Evolutionary conservation across 30 jellyfish, hydroid and myxozoan species (phyloP).

Genomic region (Rhopilema esculentum): DNA sequence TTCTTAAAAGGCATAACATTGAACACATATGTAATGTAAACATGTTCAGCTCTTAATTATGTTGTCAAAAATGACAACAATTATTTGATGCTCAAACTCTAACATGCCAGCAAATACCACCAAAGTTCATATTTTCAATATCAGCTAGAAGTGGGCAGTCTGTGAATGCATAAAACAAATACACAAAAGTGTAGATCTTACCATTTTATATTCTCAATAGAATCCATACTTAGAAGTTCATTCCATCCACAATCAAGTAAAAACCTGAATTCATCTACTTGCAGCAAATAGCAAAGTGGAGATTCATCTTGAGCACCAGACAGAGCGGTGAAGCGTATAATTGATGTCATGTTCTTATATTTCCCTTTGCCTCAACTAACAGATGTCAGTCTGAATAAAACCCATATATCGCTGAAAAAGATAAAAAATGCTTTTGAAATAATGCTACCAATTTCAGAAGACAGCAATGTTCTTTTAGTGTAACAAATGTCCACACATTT

Average conservation of each 20-base stretch:
- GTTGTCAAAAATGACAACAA: no score
- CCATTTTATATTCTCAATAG: slow-evolving; percentile 77
- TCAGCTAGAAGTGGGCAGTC: no score
- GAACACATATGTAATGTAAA: no score
- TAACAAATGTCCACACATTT: no score
- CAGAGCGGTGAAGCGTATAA: slow-evolving; percentile 86
- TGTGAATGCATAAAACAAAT: neutral
- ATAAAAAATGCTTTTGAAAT: no score
- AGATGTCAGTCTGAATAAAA: neutral
- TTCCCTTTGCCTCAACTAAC: neutral
- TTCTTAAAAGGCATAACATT: no score
- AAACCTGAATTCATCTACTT: slow-evolving; percentile 96
- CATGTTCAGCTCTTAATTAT: no score
- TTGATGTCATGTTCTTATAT: slow-evolving; percentile 80
- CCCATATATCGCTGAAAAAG: neutral
- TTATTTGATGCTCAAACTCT: no score
- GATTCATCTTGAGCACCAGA: slow-evolving; percentile 99
- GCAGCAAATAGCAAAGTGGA: slow-evolving; percentile 90
- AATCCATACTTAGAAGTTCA: slow-evolving; percentile 78
- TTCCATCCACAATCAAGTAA: slow-evolving; percentile 98
- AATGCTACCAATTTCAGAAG: no score
- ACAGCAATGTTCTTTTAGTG: no score
- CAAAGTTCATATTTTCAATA: no score
- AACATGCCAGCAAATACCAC: no score
- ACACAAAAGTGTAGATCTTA: neutral